phyloP scores from a whole-genome alignment of 1,140 invertebrate genomes.

The Drosophila serrata region DNA sequence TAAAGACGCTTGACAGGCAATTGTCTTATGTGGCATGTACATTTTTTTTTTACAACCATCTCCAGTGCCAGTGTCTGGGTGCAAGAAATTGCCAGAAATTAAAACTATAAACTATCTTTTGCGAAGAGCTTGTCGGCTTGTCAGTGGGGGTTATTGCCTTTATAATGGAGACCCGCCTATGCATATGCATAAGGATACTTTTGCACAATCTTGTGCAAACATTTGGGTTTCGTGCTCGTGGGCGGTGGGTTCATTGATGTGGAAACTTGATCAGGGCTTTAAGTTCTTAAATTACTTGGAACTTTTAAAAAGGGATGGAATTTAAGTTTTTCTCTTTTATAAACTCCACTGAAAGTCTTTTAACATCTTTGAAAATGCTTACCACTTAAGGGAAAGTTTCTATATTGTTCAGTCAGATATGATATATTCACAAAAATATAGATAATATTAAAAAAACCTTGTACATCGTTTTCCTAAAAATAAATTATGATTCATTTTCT shows the following conservation, averaged over 20 bases:
- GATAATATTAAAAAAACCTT: too few species aligned
- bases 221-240: conserved; percentile 50
- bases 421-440: not conserved
- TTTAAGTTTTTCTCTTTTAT: not conserved
- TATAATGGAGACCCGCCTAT: conserved; percentile 61
- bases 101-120: conserved; percentile 80
- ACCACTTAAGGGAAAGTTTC: not conserved
- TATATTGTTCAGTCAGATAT: not conserved
- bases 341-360: not conserved
- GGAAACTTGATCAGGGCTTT: conserved; percentile 31
- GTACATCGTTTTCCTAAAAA: too few species aligned
- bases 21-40: conserved; percentile 83
- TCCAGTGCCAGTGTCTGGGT: conserved; percentile 6
- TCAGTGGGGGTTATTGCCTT: conserved; percentile 68
- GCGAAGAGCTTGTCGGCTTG: conserved; percentile 37
- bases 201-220: conserved; percentile 46
- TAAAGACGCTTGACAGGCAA: conserved; percentile 78
- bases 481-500: too few species aligned
- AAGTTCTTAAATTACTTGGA: conserved; percentile 26
- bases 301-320: not conserved
- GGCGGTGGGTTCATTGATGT: conserved; percentile 21
- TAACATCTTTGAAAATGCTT: not conserved
- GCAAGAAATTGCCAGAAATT: conserved; percentile 71
- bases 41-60: conserved; percentile 74
- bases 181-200: conserved; percentile 59